These are phyloP conservation scores for Dasysyrphus albostriatus DNA, from an alignment of 2,888 invertebrate genomes.

Conservation along the genomic window DNA sequence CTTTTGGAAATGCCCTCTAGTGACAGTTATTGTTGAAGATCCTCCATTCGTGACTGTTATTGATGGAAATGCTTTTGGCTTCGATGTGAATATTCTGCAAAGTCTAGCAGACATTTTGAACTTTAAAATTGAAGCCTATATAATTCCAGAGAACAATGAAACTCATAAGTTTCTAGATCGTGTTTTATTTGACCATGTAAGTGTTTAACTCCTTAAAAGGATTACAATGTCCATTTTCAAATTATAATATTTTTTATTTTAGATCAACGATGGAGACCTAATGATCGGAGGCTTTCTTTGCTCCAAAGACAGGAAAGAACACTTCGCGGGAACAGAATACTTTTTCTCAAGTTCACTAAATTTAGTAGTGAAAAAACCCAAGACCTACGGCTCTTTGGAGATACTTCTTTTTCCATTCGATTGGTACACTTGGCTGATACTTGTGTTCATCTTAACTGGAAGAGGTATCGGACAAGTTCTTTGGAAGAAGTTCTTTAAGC, in stretches of 20 bases:
- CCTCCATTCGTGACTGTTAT: background rate
- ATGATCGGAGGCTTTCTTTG: slow-evolving; percentile 6
- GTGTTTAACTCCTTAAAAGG: background rate
- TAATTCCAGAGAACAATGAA: background rate
- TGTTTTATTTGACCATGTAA: background rate
- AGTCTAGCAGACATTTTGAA: background rate
- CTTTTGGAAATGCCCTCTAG: background rate
- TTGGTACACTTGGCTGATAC: slow-evolving; percentile 12
- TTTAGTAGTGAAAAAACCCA: background rate
- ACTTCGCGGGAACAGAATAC: background rate
- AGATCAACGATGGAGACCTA: slow-evolving; percentile 12
- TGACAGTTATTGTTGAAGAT: background rate
- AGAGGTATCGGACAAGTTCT: slow-evolving; percentile 4
- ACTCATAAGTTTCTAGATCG: background rate
- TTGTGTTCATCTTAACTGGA: background rate
- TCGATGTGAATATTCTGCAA: background rate
- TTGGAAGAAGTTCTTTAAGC: background rate
- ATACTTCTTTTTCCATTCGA: slow-evolving; percentile 10
- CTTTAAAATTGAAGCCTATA: background rate
- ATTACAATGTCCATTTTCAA: no score
- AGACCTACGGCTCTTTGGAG: background rate
- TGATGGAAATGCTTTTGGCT: background rate
- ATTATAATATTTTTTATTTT: background rate
- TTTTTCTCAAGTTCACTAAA: background rate
- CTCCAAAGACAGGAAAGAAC: background rate